Base-by-base conservation (phyloP, 2,797 vertebrate species). In the Mormyrus proboscirostris region DNA sequence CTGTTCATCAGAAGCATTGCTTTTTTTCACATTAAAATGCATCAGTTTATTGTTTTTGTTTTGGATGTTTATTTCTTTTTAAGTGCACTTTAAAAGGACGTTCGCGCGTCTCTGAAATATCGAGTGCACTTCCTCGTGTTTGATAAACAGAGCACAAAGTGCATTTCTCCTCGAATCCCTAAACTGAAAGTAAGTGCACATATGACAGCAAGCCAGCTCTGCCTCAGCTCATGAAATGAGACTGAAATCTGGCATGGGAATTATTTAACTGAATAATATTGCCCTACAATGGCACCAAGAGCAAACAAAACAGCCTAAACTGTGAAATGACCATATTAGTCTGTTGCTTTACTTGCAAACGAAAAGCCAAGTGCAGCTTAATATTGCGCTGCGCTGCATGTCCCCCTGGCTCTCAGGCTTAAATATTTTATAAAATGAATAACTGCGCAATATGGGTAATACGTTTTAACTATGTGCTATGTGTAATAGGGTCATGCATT, bases 361-460 rank as follows among this genome's bases (percentile, higher is more conserved):
- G 86, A 88, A 55, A 88, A 69, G 86, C 38, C 53, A 89, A 84
- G 51, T 89, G 76, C 50, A 83, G n/a, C 53, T 85, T 14, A 38
- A 84, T 55, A 49, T n/a, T 65, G 4, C 76, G 19, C 12, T 62
- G 55, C 12, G 16, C 53, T 57, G 29, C 50, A 87, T 29, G 33
- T 95, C 95, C 94, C 92, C 90, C 91, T 93, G 93, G 94, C 93
- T 93, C 92, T 95, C 94, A 95, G 95, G 94, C 94, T 93, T 93
- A 95, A 96, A 96, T 95, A 95, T 95, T 94, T 94, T 95, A 95
- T 94, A 95, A 95, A 95, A 96, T 96, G 96, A 96, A 93, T 95
- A 93, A 96, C 96, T 96, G 44, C 14, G 47, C 82, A 84, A 84
- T 84, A 84, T 84, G 82, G 44, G 82, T 84, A 84, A 84, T 84